These are phyloP conservation scores for Podargus strigoides DNA, from an alignment of 2,797 vertebrate genomes.

Conservation along the genomic window DNA sequence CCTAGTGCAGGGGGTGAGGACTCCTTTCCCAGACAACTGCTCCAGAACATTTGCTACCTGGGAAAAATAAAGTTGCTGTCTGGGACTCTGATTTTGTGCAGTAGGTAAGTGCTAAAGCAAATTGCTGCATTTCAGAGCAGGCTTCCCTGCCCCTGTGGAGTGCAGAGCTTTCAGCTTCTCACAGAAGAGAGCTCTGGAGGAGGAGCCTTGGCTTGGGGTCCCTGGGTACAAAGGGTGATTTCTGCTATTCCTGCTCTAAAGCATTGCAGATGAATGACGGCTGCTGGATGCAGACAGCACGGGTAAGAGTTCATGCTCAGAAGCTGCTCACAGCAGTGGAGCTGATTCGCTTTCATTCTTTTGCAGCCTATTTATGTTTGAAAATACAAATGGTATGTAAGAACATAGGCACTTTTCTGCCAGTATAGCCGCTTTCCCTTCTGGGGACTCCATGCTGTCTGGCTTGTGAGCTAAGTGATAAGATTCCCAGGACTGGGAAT, in stretches of 20 bases:
- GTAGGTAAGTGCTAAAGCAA: neutral
- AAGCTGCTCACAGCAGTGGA: neutral
- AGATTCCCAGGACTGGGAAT: constrained; percentile 42
- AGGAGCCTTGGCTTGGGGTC: constrained; percentile 86
- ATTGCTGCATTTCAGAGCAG: neutral
- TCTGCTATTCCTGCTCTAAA: constrained; percentile 24
- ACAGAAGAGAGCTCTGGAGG: constrained; percentile 47
- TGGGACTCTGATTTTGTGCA: neutral
- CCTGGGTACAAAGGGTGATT: constrained; percentile 89
- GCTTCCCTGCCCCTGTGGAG: neutral
- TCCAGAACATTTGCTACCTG: neutral
- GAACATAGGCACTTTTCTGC: neutral
- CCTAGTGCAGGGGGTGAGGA: neutral
- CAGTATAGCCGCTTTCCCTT: neutral
- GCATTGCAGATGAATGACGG: neutral
- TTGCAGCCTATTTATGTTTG: neutral
- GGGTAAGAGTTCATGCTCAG: neutral
- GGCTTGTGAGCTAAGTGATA: constrained; percentile 17
- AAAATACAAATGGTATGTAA: constrained; percentile 5
- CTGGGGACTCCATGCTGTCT: neutral
- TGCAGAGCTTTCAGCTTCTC: constrained; percentile 11
- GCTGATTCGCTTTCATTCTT: constrained; percentile 4
- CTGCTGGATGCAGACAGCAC: neutral
- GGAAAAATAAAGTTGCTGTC: neutral
- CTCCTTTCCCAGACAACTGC: neutral